phyloP scores from a whole-genome alignment of 2,113 vertebrate genomes.

The Rynchops niger region DNA sequence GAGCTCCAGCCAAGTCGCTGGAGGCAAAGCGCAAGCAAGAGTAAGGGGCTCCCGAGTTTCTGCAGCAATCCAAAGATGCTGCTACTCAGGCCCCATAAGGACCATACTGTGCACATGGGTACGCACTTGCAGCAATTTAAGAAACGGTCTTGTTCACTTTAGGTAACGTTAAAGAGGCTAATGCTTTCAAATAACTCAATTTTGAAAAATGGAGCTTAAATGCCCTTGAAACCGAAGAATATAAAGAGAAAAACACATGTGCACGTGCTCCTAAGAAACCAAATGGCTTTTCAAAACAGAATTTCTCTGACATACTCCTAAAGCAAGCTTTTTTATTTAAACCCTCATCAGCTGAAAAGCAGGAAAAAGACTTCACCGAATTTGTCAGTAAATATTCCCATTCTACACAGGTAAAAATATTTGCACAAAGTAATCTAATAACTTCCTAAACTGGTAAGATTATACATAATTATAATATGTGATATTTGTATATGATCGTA shows the following conservation, averaged over 20 bases:
- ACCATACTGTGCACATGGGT: not conserved
- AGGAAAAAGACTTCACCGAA: not conserved
- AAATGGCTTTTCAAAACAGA: conserved; percentile 17
- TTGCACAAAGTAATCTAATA: not conserved
- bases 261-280: not conserved
- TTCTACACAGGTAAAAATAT: not conserved
- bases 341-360: not conserved
- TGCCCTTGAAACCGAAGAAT: not conserved
- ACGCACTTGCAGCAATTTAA: not conserved
- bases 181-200: not conserved
- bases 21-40: not conserved
- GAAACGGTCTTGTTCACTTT: not conserved
- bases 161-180: not conserved
- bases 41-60: not conserved
- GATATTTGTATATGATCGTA: not conserved
- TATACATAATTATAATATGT: not conserved
- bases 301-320: not conserved
- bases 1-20: not conserved
- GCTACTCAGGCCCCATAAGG: not conserved
- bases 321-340: not conserved
- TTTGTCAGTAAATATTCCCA: not conserved
- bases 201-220: not conserved
- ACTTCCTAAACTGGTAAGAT: not conserved
- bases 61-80: not conserved
- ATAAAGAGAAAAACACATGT: conserved; percentile 22